Base-by-base conservation (phyloP, 2,888 invertebrate genomes). In the Rugalucina vietnamica region DNA sequence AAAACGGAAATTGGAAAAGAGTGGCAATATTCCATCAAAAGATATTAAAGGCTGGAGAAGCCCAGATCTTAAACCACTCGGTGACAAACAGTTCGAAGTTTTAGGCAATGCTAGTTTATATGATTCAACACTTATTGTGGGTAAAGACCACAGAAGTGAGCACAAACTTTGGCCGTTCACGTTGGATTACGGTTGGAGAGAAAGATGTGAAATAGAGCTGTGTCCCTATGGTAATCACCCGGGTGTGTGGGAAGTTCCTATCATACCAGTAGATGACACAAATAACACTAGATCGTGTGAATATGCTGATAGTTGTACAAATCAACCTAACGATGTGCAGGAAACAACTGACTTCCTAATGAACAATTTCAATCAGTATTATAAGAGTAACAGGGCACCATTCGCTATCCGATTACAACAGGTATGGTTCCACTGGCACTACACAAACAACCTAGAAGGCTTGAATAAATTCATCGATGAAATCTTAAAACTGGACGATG, bases 331-430 rank as follows among this genome's bases (percentile, higher is more conserved):
- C 10, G 85, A 85, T 34, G 84, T 82, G 34, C 60, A 87, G 27
- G 86, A 91, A 57, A 91, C 92, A 8, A 71, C 87, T n/a, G 80
- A 90, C 5, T 96, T 96, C 94, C 96, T 97, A 90, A 93, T 96
- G 70, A 96, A 96, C 87, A 98, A 98, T 95, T 98, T 98, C 94
- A 88, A 90, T 70, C 43, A 57, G 34, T 88, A 90, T 82, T 90
- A 90, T 49, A 84, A 82, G 76, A 79, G 79, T 34, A 90, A 88
- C 43, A 84, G 82, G 32, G 89, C 90, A 18, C 90, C 90, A 1
- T 91, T 90, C 34, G 88, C 89, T 5, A 85, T 91, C 21, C 82
- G 90, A 77, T 74, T 91, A n/a, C 88, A 85, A 39, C 90, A 90
- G 71, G 87, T 88, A 12, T 91, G 90, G 90, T 91, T 91, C 34